These are phyloP conservation scores for Epizoanthus illoricatus DNA, from an alignment of 92 coral and sea anemone species.

Conservation along the genomic window DNA sequence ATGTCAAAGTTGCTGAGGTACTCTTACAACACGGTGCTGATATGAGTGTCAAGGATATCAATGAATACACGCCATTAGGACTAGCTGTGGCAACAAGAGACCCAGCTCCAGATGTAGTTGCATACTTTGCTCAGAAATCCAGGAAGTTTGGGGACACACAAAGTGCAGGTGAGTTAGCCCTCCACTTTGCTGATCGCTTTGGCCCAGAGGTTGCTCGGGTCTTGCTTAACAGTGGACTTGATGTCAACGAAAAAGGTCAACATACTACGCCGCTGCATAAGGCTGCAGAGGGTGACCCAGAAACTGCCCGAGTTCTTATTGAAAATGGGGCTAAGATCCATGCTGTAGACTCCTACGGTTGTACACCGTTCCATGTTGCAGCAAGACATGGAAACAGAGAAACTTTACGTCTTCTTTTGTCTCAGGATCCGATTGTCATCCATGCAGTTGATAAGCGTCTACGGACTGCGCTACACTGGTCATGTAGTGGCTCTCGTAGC, in stretches of 20 bases:
- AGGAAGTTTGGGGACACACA: background rate
- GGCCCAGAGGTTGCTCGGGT: slow-evolving; percentile 19
- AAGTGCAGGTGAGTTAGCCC: background rate
- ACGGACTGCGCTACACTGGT: slow-evolving; percentile 10
- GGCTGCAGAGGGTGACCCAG: slow-evolving; percentile 6
- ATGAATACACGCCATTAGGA: background rate
- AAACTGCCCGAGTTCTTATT: slow-evolving; percentile 2
- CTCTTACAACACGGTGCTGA: slow-evolving; percentile 19
- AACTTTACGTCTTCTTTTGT: background rate
- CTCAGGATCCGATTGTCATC: background rate
- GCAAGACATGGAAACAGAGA: background rate
- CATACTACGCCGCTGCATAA: background rate
- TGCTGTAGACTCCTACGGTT: background rate
- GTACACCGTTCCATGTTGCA: slow-evolving; percentile 1
- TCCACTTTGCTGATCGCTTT: slow-evolving; percentile 8
- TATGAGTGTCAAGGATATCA: background rate
- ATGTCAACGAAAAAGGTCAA: background rate
- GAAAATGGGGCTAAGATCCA: background rate
- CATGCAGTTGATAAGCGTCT: background rate
- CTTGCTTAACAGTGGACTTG: background rate
- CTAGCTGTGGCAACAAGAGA: background rate
- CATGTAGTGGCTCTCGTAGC: background rate
- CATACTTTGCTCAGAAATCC: slow-evolving; percentile 16
- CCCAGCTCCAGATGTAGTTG: background rate
- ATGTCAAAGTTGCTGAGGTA: background rate